Base-by-base conservation (phyloP, 1,140 invertebrate genomes). In the Papilio xuthus region DNA sequence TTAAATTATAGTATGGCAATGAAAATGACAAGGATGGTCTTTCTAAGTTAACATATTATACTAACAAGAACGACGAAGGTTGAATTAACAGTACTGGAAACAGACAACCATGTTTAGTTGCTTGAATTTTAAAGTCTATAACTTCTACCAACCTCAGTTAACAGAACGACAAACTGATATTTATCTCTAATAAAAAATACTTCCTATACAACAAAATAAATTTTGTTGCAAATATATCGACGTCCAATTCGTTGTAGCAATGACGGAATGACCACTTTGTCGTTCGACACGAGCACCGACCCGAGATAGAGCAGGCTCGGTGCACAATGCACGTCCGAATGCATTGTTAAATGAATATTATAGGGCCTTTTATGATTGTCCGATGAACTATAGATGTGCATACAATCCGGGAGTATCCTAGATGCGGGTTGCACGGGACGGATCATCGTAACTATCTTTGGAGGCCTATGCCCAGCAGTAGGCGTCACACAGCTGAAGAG, bases 311-410 rank as follows among this genome's bases (percentile, higher is more conserved):
- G 78, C 74, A 78, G 67, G 80, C 82, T 69, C 76, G 73, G 78
- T 73, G 71, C 67, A 77, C 80, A 82, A 80, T 83, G 83, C 80
- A 77, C 71, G 75, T 69, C 50, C 47, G 23, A 78, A 56, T 37
- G 79, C 80, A 85, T 85, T 85, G 81, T 85, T 79, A 80, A 83
- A 79, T 79, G 80, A 84, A 81, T 83, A 37, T 37, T 7, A 81
- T 79, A 47, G 78, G 74, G 26, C 73, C 60, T 79, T 82, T 71
- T 78, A 79, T 71, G 77, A 79, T 78, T 23, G 69, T 71, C 18
- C 32, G 37, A 71, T 32, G 32, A 56, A 56, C 53, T 28, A 28
- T 23, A 28, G 56, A 67, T 67, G 60, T 18, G 32, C 26, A 50
- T 50, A 50, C 0, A 28, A 67, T n/a, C n/a, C n/a, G n/a, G n/a